Conservation (phyloP, 2,888 invertebrate genomes). For the Eilema caniola region DNA sequence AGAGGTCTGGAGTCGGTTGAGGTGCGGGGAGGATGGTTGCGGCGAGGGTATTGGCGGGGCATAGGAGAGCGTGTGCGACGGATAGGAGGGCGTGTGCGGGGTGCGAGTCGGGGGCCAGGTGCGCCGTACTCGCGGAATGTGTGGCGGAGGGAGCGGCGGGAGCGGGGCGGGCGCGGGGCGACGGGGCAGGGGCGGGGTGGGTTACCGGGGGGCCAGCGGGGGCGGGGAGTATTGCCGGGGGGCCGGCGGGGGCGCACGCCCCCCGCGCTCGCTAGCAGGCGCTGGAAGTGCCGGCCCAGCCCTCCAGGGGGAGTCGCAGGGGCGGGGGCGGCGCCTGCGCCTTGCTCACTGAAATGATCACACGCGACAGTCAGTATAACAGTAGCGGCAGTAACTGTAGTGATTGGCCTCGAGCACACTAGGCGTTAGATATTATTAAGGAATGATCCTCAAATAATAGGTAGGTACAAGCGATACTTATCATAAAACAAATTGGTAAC, state of each 20-base stretch:
- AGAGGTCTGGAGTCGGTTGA: conserved; percentile 43
- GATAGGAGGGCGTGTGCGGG: conserved; percentile 61
- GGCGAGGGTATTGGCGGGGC: conserved; percentile 68
- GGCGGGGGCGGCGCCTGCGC: conserved; percentile 89
- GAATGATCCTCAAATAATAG: not conserved
- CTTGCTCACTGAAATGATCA: conserved; percentile 77
- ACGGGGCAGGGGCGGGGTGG: conserved; percentile 35
- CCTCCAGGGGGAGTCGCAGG: conserved; percentile 84
- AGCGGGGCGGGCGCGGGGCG: conserved; percentile 14
- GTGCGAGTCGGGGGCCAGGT: conserved; percentile 62
- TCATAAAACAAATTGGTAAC: too few relatives aligned
- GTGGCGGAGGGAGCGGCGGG: conserved; percentile 40
- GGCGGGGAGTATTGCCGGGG: conserved; percentile 30
- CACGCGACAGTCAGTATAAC: conserved; percentile 11
- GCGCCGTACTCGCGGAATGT: conserved; percentile 64
- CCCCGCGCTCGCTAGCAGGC: conserved; percentile 85
- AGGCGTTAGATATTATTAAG: not conserved
- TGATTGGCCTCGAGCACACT: conserved; percentile 26
- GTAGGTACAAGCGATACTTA: too few relatives aligned
- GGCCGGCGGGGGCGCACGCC: conserved; percentile 64
- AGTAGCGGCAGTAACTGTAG: not conserved
- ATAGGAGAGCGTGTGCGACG: conserved; percentile 74
- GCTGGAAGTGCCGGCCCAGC: conserved; percentile 86
- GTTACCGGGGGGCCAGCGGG: conserved; percentile 28
- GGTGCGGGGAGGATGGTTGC: conserved; percentile 65